Conservation (phyloP, 2,797 vertebrate species). For the Coreius guichenoti region DNA sequence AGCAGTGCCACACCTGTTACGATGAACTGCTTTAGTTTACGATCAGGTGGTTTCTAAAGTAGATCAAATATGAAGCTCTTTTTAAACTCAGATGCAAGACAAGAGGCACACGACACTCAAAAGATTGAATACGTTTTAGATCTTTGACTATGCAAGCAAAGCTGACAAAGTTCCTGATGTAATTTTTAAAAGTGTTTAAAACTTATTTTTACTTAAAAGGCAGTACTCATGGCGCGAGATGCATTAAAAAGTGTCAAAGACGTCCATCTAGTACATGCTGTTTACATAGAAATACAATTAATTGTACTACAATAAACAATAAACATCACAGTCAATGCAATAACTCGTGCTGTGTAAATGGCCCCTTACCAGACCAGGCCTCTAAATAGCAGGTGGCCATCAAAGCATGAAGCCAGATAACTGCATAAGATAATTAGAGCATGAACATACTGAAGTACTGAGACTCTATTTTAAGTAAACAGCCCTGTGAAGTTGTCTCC, state of each 20-base stretch:
- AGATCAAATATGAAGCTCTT: background rate
- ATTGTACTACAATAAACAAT: background rate
- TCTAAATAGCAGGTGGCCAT: constrained; percentile 50
- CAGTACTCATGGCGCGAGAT: background rate
- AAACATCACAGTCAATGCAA: background rate
- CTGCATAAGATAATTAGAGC: constrained; percentile 56
- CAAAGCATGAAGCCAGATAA: constrained; percentile 57
- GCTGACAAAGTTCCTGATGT: background rate
- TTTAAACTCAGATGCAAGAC: background rate
- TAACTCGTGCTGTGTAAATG: background rate
- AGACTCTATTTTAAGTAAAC: constrained; percentile 48
- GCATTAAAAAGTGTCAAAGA: background rate
- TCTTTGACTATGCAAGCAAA: background rate
- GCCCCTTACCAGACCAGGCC: background rate
- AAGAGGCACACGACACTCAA: constrained; percentile 12
- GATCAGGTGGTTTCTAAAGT: background rate
- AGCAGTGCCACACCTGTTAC: constrained; percentile 12
- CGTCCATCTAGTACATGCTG: background rate
- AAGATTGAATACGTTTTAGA: background rate
- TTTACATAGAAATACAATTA: background rate
- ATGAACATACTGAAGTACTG: constrained; percentile 35
- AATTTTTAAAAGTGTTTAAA: background rate
- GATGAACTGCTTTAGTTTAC: constrained; percentile 15
- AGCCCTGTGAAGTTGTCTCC: constrained; percentile 8
- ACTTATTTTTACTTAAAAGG: background rate